These are phyloP conservation scores for Chelmon rostratus DNA, from an alignment of 2,797 vertebrate genomes.

Conservation along the genomic window DNA sequence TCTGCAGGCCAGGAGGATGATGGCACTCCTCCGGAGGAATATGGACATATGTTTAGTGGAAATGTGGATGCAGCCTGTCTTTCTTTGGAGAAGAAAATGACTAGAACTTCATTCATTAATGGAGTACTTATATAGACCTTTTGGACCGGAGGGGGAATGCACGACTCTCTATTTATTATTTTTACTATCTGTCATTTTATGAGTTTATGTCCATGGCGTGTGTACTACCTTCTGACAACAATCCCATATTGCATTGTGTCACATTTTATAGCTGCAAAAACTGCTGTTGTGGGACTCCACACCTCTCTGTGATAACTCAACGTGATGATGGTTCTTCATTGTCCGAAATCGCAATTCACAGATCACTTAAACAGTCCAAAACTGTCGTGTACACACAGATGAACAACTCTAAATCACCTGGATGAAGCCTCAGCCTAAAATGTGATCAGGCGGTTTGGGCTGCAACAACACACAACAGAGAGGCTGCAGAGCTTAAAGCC, in stretches of 20 bases:
- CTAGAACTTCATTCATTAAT: neutral
- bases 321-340: neutral
- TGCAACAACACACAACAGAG: neutral
- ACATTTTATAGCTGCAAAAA: neutral
- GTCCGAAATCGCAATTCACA: neutral
- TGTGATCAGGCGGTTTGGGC: neutral
- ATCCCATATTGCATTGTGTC: neutral
- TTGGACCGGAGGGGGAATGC: neutral
- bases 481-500: neutral
- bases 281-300: neutral
- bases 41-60: neutral
- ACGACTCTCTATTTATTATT: neutral
- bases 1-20: neutral
- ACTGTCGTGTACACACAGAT: neutral
- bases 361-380: neutral
- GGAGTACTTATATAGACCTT: neutral
- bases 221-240: neutral
- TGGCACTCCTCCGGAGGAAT: neutral
- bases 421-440: neutral
- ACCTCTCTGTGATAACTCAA: neutral
- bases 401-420: neutral
- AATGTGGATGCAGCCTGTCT: slow-evolving; percentile 13
- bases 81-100: slow-evolving; percentile 12
- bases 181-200: neutral
- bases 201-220: neutral